Conservation (phyloP, 1,140 invertebrate species). For the Drosophila tsacasi region DNA sequence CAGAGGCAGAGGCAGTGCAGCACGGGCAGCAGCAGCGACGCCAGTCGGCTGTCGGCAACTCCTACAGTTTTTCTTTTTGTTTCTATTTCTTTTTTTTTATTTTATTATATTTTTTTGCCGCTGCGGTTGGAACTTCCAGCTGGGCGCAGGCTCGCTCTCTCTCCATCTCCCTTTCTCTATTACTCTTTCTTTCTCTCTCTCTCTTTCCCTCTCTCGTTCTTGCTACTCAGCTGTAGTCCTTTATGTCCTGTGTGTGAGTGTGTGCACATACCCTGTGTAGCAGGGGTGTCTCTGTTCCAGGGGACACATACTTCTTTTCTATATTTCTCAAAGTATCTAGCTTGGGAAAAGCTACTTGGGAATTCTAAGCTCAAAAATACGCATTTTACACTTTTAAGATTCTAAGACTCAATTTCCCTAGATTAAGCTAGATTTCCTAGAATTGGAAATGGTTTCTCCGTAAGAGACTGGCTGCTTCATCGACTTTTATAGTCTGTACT, state of each 20-base stretch:
- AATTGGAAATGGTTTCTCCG: too few relatives aligned
- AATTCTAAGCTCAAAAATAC: background rate
- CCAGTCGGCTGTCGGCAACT: conserved; percentile 63
- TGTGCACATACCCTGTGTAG: conserved; percentile 19
- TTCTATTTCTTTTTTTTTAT: background rate
- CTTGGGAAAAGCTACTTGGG: background rate
- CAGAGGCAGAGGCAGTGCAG: conserved; percentile 7
- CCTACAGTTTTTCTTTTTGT: conserved; percentile 20
- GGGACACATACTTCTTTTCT: background rate
- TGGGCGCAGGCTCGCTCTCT: conserved; percentile 42
- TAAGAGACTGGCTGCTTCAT: too few relatives aligned
- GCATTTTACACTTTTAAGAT: too few relatives aligned
- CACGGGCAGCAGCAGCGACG: conserved; percentile 23
- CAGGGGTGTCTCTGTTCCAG: background rate
- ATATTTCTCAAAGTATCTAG: background rate
- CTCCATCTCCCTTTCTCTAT: conserved; percentile 11
- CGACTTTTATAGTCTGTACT: too few relatives aligned
- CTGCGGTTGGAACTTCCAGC: conserved; percentile 47
- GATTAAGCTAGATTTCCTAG: background rate
- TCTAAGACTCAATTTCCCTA: too few relatives aligned
- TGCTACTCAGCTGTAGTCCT: conserved; percentile 59
- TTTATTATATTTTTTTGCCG: conserved; percentile 10
- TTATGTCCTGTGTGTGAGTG: background rate
- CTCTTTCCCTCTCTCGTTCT: background rate
- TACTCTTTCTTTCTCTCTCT: background rate